Percentiles rank a stretch among this genome's conserved stretches.
phyloP scores from a whole-genome alignment of 2,888 invertebrate species.

The Petrophora chlorosata region DNA sequence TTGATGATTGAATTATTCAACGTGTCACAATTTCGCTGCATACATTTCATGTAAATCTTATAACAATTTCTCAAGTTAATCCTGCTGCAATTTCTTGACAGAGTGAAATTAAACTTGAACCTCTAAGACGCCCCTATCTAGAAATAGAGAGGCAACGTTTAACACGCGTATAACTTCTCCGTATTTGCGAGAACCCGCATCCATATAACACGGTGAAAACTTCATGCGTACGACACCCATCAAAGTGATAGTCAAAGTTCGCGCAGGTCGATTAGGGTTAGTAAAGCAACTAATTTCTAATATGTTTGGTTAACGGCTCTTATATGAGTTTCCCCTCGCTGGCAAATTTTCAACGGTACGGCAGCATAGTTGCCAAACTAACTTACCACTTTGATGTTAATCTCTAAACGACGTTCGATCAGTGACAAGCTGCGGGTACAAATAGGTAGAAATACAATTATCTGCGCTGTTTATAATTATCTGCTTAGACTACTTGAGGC shows the following conservation, averaged over 20 bases:
- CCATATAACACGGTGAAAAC: slow-evolving; percentile 32
- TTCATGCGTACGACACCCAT: slow-evolving; percentile 47
- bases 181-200: slow-evolving; percentile 10
- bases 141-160: slow-evolving; percentile 19
- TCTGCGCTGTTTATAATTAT: slow-evolving; percentile 12
- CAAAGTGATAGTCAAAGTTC: slow-evolving; percentile 69
- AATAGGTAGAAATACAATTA: slow-evolving; percentile 32
- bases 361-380: slow-evolving; percentile 64
- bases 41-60: too few species aligned
- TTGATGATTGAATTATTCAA: too few species aligned
- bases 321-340: slow-evolving; percentile 61
- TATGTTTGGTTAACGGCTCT: slow-evolving; percentile 77
- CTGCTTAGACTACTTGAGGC: slow-evolving; percentile 2
- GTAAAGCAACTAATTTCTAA: slow-evolving; percentile 76
- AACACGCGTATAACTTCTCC: slow-evolving; percentile 34
- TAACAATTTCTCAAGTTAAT: too few species aligned
- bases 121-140: too few species aligned
- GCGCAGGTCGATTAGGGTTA: slow-evolving; percentile 67
- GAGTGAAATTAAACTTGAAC: background rate
- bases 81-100: slow-evolving; percentile 12
- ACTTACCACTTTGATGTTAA: slow-evolving; percentile 64
- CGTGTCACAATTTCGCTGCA: too few species aligned
- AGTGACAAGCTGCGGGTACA: slow-evolving; percentile 30
- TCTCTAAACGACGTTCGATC: slow-evolving; percentile 49
- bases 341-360: slow-evolving; percentile 57